Conservation (phyloP, 2,888 invertebrate species). For the Pherbina coryleti region DNA sequence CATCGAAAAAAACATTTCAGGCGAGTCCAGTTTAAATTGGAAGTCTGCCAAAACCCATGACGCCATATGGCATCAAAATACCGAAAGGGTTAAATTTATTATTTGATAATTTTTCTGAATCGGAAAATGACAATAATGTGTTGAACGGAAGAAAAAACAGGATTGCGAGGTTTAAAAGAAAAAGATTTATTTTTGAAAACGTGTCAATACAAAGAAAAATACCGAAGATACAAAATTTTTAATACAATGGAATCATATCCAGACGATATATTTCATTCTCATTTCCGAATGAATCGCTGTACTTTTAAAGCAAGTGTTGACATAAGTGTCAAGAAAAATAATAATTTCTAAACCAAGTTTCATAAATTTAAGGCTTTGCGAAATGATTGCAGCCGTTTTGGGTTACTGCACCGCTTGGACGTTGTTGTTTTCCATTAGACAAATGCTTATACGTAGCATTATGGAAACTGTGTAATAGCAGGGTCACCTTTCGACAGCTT, state of each 20-base stretch:
- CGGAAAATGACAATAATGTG: no score
- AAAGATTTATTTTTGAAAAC: no score
- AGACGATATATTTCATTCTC: not conserved
- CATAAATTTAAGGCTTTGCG: not conserved
- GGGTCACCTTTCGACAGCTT: not conserved
- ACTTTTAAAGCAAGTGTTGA: not conserved
- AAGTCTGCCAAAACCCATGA: no score
- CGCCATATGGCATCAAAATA: no score
- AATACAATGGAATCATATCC: not conserved
- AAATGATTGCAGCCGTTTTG: not conserved
- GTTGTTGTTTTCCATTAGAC: not conserved
- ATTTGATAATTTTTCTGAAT: no score
- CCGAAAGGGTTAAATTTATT: no score
- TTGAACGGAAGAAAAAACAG: no score
- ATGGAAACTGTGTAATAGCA: not conserved
- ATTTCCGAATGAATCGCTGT: not conserved
- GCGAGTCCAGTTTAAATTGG: no score
- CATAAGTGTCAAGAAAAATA: not conserved
- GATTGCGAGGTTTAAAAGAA: no score
- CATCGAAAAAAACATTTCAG: no score
- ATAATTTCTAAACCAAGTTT: no score
- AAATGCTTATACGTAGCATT: slow-evolving; percentile 1
- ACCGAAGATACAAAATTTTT: not conserved
- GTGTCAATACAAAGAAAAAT: not conserved
- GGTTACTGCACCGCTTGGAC: not conserved